Evolutionary conservation across 2,797 vertebrate species (phyloP), one percentile per base, ranked within the genome.

Genomic region (Oreochromis mossambicus): DNA sequence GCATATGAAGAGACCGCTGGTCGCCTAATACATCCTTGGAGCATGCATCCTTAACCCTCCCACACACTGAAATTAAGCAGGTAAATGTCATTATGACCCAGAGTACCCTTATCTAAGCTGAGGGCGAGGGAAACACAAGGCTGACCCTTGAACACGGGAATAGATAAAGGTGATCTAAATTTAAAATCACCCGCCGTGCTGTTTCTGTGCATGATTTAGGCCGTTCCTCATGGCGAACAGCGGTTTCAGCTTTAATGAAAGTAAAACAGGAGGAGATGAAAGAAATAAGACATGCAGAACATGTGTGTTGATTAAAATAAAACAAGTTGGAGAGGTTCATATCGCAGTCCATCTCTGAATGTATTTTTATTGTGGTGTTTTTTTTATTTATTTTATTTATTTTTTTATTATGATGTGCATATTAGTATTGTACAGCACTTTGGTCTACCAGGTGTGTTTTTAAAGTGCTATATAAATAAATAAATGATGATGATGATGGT

Each of bases 1-100:
- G 88, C 86, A 92, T 92, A 84, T 90, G 81, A 94, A 93, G 89
- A 88, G 91, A 83, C 78, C 61, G 56, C 70, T 21, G 52, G 76
- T 80, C 2, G 5, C 75, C 70, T 84, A 87, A 91, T 88, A 84
- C 83, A 52, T 63, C 87, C 61, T 83, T 68, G 12, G 41, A 63
- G 79, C 78, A 17, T 6, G n/a, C 12, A 0, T 85, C 29, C 80
- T 88, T 76, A 52, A 63, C 68, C 81, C 87, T 76, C 91, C 86
- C 90, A 84, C 93, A 48, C 88, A 85, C 81, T 50, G 51, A 90
- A 48, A 82, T 70, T n/a, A 78, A 78, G 79, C 38, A 52, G 34
- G 55, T 78, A 75, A 86, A 86, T 85, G 50, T 81, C 36, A 88
- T 86, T 48, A 84, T 91, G 91, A 87, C 77, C 78, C 86, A 90